These are phyloP conservation scores for Neoitamus cyanurus DNA, from an alignment of 2,888 invertebrate genomes.

Conservation along the genomic window DNA sequence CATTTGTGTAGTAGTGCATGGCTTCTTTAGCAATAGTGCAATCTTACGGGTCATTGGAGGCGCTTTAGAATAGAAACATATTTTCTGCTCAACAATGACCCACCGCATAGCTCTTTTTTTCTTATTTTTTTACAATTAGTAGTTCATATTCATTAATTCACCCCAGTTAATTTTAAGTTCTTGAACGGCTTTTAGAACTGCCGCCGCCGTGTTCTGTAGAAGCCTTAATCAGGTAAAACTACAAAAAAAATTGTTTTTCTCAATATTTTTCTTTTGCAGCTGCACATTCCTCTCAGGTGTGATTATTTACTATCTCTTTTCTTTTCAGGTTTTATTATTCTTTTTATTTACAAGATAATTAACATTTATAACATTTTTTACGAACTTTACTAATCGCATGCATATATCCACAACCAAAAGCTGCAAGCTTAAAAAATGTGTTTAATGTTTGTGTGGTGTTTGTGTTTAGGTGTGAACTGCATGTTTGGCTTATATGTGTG, in stretches of 20 bases:
- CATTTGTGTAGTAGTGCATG: neutral
- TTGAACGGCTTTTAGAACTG: slow-evolving; percentile 24
- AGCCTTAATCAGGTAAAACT: slow-evolving; percentile 25
- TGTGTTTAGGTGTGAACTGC: neutral
- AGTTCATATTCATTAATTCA: neutral
- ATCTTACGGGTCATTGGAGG: neutral
- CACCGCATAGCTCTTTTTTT: neutral
- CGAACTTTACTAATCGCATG: slow-evolving; percentile 33
- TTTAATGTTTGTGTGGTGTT: slow-evolving; percentile 4
- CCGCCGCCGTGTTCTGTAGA: neutral
- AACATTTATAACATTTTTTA: slow-evolving; percentile 15
- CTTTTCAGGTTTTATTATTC: slow-evolving; percentile 33
- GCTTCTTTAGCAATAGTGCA: neutral
- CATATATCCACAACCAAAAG: neutral
- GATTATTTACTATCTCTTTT: slow-evolving; percentile 33
- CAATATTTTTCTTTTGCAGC: slow-evolving; percentile 38
- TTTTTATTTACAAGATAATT: slow-evolving; percentile 3
- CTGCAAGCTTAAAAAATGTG: neutral
- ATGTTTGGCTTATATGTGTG: neutral
- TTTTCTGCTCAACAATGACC: neutral
- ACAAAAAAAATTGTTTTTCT: slow-evolving; percentile 4
- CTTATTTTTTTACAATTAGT: neutral
- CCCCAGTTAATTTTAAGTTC: neutral
- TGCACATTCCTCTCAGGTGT: neutral
- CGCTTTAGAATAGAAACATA: neutral